Evolutionary conservation across 2,113 vertebrate genomes (phyloP), one percentile per base, ranked within the genome.

Genomic region (Tragelaphus scriptus): DNA sequence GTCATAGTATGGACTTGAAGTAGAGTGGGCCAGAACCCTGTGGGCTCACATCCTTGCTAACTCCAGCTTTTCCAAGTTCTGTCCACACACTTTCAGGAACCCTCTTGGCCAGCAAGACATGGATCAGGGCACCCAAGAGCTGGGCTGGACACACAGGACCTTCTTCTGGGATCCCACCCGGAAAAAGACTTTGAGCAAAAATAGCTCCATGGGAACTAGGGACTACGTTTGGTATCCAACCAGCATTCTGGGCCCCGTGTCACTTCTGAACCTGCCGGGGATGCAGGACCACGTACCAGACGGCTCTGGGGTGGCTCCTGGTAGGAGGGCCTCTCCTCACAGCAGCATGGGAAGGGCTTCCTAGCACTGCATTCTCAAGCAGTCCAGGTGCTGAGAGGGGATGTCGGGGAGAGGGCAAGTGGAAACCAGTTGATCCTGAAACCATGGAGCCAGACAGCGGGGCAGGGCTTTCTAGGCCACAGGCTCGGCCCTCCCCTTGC

Each of bases 401-500:
- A 30, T 9, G 21, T 17, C 0, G 6, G 49, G 13, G n/a, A 81
- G 53, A 80, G 19, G 15, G 40, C 17, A 21, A 75, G 51, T 13
- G 28, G 51, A 65, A 82, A 1, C 9, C 63, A 86, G 68, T 51
- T 32, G 13, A 5, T 10, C 85, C 14, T 26, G 68, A 77, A 36
- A 81, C 40, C 65, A 23, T 13, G 0, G 0, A 26, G 90, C 49
- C 8, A n/a, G 61, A 28, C 17, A 17, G 19, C 7, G 0, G 44
- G 28, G 8, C 16, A 16, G 81, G 80, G 7, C 55, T 30, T 9
- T 11, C 51, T 1, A 13, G 53, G 44, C 44, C 53, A 6, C 36
- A 3, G 61, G 47, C 32, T 68, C 58, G 25, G 84, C 26, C 12
- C 19, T 59, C 49, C 28, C 26, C 63, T 44, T 9, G 5, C 2